phyloP scores from a whole-genome alignment of 92 coral and sea anemone genomes.

The Heteractis magnifica region DNA sequence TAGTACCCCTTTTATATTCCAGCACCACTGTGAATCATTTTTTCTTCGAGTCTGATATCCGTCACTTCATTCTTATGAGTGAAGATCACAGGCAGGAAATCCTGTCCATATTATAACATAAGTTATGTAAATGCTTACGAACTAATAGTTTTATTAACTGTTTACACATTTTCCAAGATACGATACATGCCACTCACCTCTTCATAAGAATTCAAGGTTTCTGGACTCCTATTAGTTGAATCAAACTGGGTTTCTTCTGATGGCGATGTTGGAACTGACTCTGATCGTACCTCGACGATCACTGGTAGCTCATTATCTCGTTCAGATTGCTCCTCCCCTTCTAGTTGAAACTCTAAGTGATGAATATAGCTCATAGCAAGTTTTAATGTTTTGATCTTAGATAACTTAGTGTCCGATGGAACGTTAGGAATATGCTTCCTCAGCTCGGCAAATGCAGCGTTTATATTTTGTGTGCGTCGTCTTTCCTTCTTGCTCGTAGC shows the following conservation, averaged over 20 bases:
- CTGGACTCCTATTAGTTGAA: constrained; percentile 2
- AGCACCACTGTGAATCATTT: background rate
- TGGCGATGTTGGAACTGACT: background rate
- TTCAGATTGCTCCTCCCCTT: constrained; percentile 52
- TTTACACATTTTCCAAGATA: background rate
- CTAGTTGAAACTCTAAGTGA: constrained; percentile 86
- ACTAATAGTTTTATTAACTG: background rate
- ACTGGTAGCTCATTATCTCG: constrained; percentile 11
- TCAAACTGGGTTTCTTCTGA: constrained; percentile 25
- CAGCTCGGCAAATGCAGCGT: constrained; percentile 96
- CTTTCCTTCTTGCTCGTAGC: constrained; percentile 89
- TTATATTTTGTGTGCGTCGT: constrained; percentile 90
- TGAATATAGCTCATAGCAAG: constrained; percentile 98
- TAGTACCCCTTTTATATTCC: background rate
- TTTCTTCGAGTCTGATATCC: background rate
- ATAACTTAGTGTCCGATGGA: constrained; percentile 96
- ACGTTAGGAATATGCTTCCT: constrained; percentile 98
- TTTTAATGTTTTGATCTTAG: constrained; percentile 97
- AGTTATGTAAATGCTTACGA: background rate
- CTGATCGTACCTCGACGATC: background rate
- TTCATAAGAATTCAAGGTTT: constrained; percentile 14
- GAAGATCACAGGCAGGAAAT: background rate
- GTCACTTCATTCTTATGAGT: background rate
- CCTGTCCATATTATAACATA: background rate
- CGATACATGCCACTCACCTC: constrained; percentile 21